Evolutionary conservation across 2,888 invertebrate genomes (phyloP).

Genomic region (Poecilus cupreus): DNA sequence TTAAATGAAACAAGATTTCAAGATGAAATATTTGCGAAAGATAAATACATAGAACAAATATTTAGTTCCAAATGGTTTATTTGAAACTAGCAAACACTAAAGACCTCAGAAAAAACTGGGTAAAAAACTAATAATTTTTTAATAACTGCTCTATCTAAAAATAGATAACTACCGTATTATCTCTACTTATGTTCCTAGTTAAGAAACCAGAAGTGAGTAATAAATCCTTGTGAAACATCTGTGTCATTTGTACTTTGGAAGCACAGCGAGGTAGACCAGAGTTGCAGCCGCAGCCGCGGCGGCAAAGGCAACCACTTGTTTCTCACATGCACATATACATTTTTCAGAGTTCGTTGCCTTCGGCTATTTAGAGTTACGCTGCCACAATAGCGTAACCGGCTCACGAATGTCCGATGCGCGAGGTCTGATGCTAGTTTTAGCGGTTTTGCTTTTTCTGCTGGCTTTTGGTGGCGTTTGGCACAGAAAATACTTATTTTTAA

Average conservation of each 20-base stretch:
- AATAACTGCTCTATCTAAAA: not conserved
- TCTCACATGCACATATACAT: slow-evolving; percentile 49
- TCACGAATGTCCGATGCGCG: not conserved
- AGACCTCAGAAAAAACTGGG: not conserved
- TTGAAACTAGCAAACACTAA: not conserved
- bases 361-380: slow-evolving; percentile 44
- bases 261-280: not conserved
- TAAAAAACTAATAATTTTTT: not conserved
- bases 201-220: not conserved
- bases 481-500: not conserved
- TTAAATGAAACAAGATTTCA: too few relatives aligned
- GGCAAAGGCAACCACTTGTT: slow-evolving; percentile 51
- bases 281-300: not conserved
- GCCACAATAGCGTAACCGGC: slow-evolving; percentile 39
- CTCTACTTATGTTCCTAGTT: not conserved
- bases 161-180: not conserved
- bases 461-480: not conserved
- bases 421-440: not conserved
- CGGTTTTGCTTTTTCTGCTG: not conserved
- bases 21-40: too few relatives aligned
- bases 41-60: too few relatives aligned
- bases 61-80: too few relatives aligned
- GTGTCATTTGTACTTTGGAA: not conserved
- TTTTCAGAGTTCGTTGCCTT: slow-evolving; percentile 56
- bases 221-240: not conserved